Conservation (phyloP, 1,140 invertebrate genomes). For the Heliconius himera region DNA sequence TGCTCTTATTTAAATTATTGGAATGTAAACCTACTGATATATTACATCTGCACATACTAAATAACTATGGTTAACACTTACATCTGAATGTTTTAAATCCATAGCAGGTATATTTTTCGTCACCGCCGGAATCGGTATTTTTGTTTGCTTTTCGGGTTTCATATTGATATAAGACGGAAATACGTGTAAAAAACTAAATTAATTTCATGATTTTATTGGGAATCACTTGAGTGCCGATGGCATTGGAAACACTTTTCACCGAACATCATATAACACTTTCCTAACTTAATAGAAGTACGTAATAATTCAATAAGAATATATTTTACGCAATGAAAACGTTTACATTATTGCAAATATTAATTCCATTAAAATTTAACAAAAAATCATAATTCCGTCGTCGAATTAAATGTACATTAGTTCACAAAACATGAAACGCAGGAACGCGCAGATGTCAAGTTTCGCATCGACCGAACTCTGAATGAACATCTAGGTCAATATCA, state of each 20-base stretch:
- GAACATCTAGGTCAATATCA: constrained; percentile 82
- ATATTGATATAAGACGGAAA: constrained; percentile 36
- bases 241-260: constrained; percentile 44
- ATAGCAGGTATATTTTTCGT: constrained; percentile 61
- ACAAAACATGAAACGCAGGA: constrained; percentile 75
- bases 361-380: constrained; percentile 27
- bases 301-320: not conserved
- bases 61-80: constrained; percentile 49
- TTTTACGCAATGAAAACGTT: not conserved
- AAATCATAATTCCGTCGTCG: constrained; percentile 38
- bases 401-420: constrained; percentile 69
- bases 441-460: constrained; percentile 80
- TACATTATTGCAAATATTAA: not conserved
- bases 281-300: constrained; percentile 4
- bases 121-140: constrained; percentile 57
- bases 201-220: constrained; percentile 47
- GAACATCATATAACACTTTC: constrained; percentile 56
- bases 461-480: constrained; percentile 81
- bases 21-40: not conserved
- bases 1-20: not conserved
- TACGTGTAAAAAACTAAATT: constrained; percentile 29
- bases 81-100: constrained; percentile 66
- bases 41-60: not conserved
- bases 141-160: constrained; percentile 46
- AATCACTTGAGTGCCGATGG: constrained; percentile 46